Conservation (phyloP, 2,888 invertebrate genomes). For the Netelia fuscicornis region DNA sequence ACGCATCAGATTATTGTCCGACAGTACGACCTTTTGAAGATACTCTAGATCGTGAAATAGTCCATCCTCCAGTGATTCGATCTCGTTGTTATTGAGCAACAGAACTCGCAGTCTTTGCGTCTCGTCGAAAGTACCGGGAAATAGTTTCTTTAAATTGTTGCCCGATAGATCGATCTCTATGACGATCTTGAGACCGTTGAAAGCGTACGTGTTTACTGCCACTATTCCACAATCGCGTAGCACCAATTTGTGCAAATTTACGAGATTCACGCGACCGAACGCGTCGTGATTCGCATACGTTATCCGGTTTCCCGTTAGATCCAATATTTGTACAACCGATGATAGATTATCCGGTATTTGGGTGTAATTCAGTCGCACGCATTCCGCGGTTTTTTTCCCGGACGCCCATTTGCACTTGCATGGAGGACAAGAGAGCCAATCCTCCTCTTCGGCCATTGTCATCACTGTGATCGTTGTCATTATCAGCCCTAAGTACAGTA, state of each 20-base stretch:
- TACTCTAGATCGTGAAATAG: slow-evolving; percentile 91
- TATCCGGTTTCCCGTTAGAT: slow-evolving; percentile 90
- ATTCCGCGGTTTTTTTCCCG: slow-evolving; percentile 94
- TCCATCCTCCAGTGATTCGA: slow-evolving; percentile 90
- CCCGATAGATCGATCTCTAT: slow-evolving; percentile 93
- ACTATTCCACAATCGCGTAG: slow-evolving; percentile 91
- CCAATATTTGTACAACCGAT: slow-evolving; percentile 88
- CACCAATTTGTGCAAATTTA: slow-evolving; percentile 93
- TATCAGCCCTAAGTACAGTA: slow-evolving; percentile 77
- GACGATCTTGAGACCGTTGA: slow-evolving; percentile 91
- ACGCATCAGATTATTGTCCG: slow-evolving; percentile 90
- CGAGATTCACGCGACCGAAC: slow-evolving; percentile 89
- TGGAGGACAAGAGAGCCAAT: slow-evolving; percentile 87
- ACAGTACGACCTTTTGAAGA: slow-evolving; percentile 91
- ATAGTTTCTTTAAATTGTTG: slow-evolving; percentile 89
- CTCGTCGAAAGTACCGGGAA: slow-evolving; percentile 90
- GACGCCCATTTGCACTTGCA: slow-evolving; percentile 95
- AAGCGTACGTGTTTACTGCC: slow-evolving; percentile 90
- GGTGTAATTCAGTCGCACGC: slow-evolving; percentile 88
- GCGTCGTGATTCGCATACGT: slow-evolving; percentile 89
- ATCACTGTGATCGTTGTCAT: slow-evolving; percentile 75
- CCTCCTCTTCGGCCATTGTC: slow-evolving; percentile 85
- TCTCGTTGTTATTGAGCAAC: slow-evolving; percentile 90
- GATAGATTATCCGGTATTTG: slow-evolving; percentile 91
- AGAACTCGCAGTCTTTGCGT: slow-evolving; percentile 90